Evolutionary conservation across 2,113 vertebrate species (phyloP), one percentile per base, ranked within the genome.

Genomic region (Mohoua ochrocephala): DNA sequence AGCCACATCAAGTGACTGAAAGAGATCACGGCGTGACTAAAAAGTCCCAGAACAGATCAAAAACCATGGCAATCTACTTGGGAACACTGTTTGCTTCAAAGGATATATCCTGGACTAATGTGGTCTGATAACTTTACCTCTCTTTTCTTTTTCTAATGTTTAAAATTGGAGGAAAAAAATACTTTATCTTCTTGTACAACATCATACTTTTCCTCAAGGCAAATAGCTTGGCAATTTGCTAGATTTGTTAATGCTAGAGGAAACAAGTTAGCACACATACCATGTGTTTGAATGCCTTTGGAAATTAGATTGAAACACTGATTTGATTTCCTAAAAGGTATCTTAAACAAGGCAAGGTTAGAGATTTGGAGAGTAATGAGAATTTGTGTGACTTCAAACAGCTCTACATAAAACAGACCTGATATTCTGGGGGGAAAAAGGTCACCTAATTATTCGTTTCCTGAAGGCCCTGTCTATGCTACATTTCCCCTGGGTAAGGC

Each of bases 191-290:
- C 89, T 92, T 76, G 76, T 97, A 95, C 79, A 95, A 91, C 92
- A 97, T 93, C 97, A 95, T 57, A 82, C 95, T 56, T 91, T 97
- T 98, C 97, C 85, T 68, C 85, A 95, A 97, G 95, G 95, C 96
- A 81, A 82, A 95, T 93, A 98, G 95, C 91, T 78, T 95, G 90
- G 96, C 90, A 95, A 97, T 98, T 98, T 98, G 86, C 93, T 95
- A 79, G 90, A 96, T 95, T 94, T 98, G 96, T 97, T 96, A 97
- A 97, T 95, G 97, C 95, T 98, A 95, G 97, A 97, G 95, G 86
- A 97, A 98, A 97, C 97, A 98, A 98, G 97, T 97, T 94, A 95
- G 95, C 57, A 89, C 94, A 98, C 92, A 97, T 97, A 95, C 96
- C 95, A 86, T 92, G 96, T 96, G 95, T 92, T 95, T 97, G 97